Evolutionary conservation across 2,113 vertebrate genomes (phyloP).

Genomic region (Strix aluco): DNA sequence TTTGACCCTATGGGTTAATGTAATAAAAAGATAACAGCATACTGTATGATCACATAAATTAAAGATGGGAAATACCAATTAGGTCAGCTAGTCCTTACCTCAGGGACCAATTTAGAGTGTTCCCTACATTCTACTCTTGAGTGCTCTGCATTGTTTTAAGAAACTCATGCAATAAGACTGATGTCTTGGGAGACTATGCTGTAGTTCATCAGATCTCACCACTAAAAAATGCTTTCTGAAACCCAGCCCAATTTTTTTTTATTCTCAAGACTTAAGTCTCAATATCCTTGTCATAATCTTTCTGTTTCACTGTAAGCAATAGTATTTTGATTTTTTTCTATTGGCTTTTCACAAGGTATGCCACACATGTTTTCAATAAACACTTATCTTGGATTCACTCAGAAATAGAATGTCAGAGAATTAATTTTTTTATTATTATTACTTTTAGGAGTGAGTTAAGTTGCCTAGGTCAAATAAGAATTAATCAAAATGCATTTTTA

Average conservation of each 20-base stretch:
- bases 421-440: not conserved
- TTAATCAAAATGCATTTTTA: not conserved
- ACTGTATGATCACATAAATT: conserved; percentile 66
- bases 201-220: not conserved
- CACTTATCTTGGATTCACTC: not conserved
- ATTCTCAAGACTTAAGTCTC: not conserved
- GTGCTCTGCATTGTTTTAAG: conserved; percentile 63
- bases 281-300: not conserved
- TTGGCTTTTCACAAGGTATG: not conserved
- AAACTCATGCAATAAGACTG: not conserved
- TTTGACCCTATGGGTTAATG: conserved; percentile 61
- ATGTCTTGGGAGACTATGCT: not conserved
- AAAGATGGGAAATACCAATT: conserved; percentile 66
- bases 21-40: conserved; percentile 66
- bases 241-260: not conserved
- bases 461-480: not conserved
- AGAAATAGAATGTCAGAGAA: not conserved
- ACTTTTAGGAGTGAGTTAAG: not conserved
- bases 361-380: not conserved
- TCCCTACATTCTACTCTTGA: conserved; percentile 38
- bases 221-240: not conserved
- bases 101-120: conserved; percentile 45
- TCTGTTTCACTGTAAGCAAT: not conserved
- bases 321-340: not conserved
- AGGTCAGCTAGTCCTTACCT: conserved; percentile 53